These are phyloP conservation scores for Lasioglossum morio DNA, from an alignment of 2,888 invertebrate genomes.

Conservation along the genomic window DNA sequence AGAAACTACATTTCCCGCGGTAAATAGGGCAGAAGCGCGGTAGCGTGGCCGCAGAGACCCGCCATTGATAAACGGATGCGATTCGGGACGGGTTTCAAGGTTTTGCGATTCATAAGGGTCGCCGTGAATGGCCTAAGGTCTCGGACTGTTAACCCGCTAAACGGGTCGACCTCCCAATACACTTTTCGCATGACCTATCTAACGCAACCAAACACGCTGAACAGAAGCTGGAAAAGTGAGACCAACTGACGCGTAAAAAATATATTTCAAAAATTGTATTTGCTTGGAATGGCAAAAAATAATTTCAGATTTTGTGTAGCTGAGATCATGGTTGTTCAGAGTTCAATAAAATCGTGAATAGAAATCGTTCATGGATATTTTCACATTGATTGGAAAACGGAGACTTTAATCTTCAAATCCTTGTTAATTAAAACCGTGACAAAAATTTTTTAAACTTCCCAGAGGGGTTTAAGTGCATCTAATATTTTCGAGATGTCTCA, in stretches of 20 bases:
- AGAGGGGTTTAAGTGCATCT: not conserved
- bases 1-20: slow-evolving; percentile 64
- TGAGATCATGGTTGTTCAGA: not conserved
- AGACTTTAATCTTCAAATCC: not conserved
- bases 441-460: not conserved
- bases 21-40: slow-evolving; percentile 43
- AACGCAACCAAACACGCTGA: not conserved
- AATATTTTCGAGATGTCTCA: too few species aligned
- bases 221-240: too few species aligned
- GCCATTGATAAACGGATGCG: slow-evolving; percentile 62
- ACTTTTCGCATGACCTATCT: not conserved
- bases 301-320: not conserved
- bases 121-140: slow-evolving; percentile 38
- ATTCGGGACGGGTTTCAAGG: slow-evolving; percentile 57
- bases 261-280: too few species aligned
- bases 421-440: not conserved
- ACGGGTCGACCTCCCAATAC: not conserved
- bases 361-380: not conserved
- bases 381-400: not conserved
- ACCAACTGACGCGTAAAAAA: too few species aligned
- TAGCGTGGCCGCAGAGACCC: slow-evolving; percentile 18
- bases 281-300: too few species aligned
- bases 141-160: slow-evolving; percentile 14
- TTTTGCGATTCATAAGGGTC: slow-evolving; percentile 58
- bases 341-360: not conserved